Base-by-base conservation (phyloP, 2,797 vertebrate species). In the Sebastolobus altivelis region DNA sequence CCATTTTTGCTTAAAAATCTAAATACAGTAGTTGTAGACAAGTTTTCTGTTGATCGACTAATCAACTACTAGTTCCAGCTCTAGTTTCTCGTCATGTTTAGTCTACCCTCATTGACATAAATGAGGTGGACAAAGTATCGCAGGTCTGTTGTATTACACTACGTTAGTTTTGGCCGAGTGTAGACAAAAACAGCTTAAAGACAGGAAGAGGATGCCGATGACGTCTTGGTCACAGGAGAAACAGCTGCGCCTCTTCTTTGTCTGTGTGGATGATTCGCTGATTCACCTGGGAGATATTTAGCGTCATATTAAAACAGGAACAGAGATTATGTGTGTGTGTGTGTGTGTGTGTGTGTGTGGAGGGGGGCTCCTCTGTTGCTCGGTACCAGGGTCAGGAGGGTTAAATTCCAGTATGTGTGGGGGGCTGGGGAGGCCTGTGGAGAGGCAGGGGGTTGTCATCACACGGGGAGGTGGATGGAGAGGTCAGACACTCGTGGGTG, bases 321-420 rank as follows among this genome's bases (percentile, higher is more conserved):
- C 38, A 79, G 81, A 86, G 85, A 91, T 87, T 67, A 87, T 79
- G 72, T 75, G 83, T 33, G 75, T 77, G 74, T 8, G 2, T 75
- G 83, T 33, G 75, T 77, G 74, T 8, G 2, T 8, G 37, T 79
- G 72, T 75, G 83, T 33, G n/a, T 10, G 52, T 0, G 20, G 31
- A 35, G 40, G 79, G 86, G 84, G 82, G 73, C 65, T 87, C 67
- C 70, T 63, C 70, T 86, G 82, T 60, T 82, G 85, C 82, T 86
- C 66, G 0, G 75, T 81, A 67, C 66, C n/a, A 29, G 80, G 92
- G 94, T 94, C 94, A 90, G 62, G 72, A 43, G 82, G 93, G 93
- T 93, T 77, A 95, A 90, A 95, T 95, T 95, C 95, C 95, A 75
- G 40, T 72, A 75, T 87, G 83, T 14, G 91, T 89, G 70, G 91